phyloP scores from a whole-genome alignment of 2,797 vertebrate species.

The Bradypodion ventrale region DNA sequence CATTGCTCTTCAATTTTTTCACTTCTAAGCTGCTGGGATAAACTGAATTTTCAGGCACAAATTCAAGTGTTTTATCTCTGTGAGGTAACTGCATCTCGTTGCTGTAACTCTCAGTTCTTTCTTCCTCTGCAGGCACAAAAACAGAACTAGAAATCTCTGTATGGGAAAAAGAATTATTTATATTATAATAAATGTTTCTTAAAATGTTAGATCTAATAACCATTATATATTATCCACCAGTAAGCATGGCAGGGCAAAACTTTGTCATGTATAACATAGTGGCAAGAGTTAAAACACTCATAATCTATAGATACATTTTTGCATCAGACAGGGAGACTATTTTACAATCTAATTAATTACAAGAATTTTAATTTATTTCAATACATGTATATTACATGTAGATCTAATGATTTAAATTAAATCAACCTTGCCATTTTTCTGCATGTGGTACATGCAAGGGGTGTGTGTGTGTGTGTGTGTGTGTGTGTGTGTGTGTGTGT shows the following conservation, averaged over 20 bases:
- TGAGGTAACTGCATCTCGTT: conserved; percentile 82
- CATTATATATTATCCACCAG: background rate
- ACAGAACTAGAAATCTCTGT: conserved; percentile 90
- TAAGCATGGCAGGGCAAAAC: background rate
- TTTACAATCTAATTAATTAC: conserved; percentile 35
- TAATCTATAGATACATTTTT: conserved; percentile 4
- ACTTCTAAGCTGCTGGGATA: conserved; percentile 82
- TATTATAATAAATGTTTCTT: conserved; percentile 62
- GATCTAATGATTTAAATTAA: no score
- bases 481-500: background rate
- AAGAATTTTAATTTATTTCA: conserved; percentile 12
- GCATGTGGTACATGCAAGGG: background rate
- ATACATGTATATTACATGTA: background rate
- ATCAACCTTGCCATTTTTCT: background rate
- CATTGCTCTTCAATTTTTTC: conserved; percentile 77
- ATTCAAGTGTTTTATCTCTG: conserved; percentile 91
- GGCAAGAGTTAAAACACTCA: conserved; percentile 27
- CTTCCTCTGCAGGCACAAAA: conserved; percentile 85
- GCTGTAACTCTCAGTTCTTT: conserved; percentile 85
- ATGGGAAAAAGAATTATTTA: conserved; percentile 78
- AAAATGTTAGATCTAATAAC: conserved; percentile 25
- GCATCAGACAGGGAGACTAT: conserved; percentile 13
- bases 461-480: background rate
- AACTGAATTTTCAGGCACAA: conserved; percentile 86
- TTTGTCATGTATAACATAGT: conserved; percentile 17